These are phyloP conservation scores for Drosophila willistoni DNA, from an alignment of 1,140 invertebrate species.

Conservation along the genomic window DNA sequence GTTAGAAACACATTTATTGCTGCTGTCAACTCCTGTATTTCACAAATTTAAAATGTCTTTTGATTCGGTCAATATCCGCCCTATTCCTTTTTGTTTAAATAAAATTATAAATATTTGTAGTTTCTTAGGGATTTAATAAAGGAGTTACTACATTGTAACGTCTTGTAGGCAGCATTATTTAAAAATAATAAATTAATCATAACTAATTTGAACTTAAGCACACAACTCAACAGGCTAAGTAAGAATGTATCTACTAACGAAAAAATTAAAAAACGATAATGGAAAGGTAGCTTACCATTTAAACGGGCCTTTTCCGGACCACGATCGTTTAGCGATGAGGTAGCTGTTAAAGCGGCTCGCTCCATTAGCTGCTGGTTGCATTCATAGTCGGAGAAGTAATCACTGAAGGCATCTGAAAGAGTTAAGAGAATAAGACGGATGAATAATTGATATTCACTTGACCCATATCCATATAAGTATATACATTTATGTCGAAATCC, in stretches of 20 bases:
- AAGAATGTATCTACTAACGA: background rate
- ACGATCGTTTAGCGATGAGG: conserved; percentile 90
- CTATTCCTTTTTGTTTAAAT: background rate
- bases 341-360: conserved; percentile 89
- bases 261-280: conserved; percentile 1
- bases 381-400: conserved; percentile 84
- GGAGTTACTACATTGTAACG: background rate
- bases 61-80: background rate
- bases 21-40: background rate
- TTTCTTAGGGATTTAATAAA: background rate
- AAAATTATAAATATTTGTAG: too few relatives aligned
- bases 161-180: background rate
- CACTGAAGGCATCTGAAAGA: conserved; percentile 74
- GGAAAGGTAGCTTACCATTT: conserved; percentile 87
- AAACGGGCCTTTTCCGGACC: conserved; percentile 92
- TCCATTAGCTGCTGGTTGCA: conserved; percentile 92
- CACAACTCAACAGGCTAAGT: conserved; percentile 15
- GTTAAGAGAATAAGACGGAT: conserved; percentile 22
- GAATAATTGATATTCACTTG: conserved; percentile 18
- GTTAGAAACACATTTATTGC: conserved; percentile 7
- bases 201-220: conserved; percentile 25
- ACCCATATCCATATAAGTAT: conserved; percentile 39
- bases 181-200: background rate
- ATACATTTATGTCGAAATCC: background rate
- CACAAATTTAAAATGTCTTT: background rate